Base-by-base conservation (phyloP, 2,113 vertebrate genomes). In the Aythya baeri region DNA sequence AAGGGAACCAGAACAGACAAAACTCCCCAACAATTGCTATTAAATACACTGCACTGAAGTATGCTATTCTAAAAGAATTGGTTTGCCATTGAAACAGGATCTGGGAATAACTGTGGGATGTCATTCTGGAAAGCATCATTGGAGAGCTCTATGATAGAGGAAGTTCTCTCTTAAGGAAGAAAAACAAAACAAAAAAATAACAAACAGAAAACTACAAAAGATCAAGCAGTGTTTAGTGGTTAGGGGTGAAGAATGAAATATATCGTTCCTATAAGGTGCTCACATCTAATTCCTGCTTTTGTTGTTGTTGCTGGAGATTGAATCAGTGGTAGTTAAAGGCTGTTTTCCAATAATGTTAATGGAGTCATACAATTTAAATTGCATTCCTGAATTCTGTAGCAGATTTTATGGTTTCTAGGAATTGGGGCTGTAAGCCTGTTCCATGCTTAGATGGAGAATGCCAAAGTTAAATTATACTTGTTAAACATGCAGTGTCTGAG, bases 51-150 rank as follows among this genome's bases (percentile, higher is more conserved):
- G 32, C 1, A 7, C 6, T 9, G 66, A 65, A 78, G 26, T 52
- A 31, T 23, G 20, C n/a, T 70, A 6, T 41, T 88, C 78, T 66
- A 8, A 13, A 22, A 82, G 91, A 85, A 88, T 85, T 83, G 87
- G 41, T 80, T 86, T 94, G 62, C 73, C 14, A 27, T 32, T 88
- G 85, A 93, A 83, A 50, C 41, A 73, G 38, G 73, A 74, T 31
- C 58, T 81, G 72, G 58, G 44, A 92, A 36, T 70, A 88, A 62
- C 21, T 54, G 90, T 63, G 81, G 85, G 84, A 93, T 97, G 82
- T 71, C 61, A 91, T 78, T 73, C 91, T 65, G 86, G 54, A 94
- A 97, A 93, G 65, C 17, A n/a, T 38, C 68, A 38, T 1, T 88
- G 91, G 81, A 96, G 95, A 94, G 26, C 57, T 89, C 75, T 22